Conservation (phyloP, 2,888 invertebrate genomes). For the Campopleginae sp. region DNA sequence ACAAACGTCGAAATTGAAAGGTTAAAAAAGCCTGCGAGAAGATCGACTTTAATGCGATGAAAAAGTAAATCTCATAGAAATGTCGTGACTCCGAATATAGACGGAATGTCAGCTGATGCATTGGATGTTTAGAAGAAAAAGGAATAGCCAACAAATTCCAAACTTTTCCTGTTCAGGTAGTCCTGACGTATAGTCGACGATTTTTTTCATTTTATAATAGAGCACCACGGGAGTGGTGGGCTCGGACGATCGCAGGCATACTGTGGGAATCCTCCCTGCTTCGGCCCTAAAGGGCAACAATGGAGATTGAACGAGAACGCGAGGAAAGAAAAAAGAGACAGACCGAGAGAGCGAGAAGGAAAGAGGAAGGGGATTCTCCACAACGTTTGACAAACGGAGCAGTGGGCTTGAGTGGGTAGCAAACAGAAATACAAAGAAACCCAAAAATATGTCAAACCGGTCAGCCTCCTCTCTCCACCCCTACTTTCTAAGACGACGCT, state of each 20-base stretch:
- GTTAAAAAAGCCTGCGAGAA: slow-evolving; percentile 12
- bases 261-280: slow-evolving; percentile 74
- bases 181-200: slow-evolving; percentile 59
- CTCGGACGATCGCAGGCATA: slow-evolving; percentile 72
- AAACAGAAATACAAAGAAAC: slow-evolving; percentile 79
- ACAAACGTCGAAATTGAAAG: slow-evolving; percentile 30
- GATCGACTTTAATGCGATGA: slow-evolving; percentile 25
- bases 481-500: slow-evolving; percentile 67
- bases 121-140: slow-evolving; percentile 42
- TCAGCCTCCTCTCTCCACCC: slow-evolving; percentile 68
- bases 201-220: slow-evolving; percentile 69
- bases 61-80: slow-evolving; percentile 62
- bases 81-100: slow-evolving; percentile 47
- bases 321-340: slow-evolving; percentile 44
- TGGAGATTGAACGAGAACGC: slow-evolving; percentile 60
- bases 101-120: slow-evolving; percentile 43
- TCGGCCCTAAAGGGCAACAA: slow-evolving; percentile 75
- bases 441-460: slow-evolving; percentile 79
- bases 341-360: slow-evolving; percentile 37
- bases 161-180: slow-evolving; percentile 65
- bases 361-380: slow-evolving; percentile 69
- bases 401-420: slow-evolving; percentile 79
- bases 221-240: slow-evolving; percentile 69
- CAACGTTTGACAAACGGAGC: slow-evolving; percentile 72
- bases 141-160: slow-evolving; percentile 59